These are phyloP conservation scores for Sphaerodactylus townsendi DNA, from an alignment of 2,113 vertebrate genomes.

Conservation along the genomic window DNA sequence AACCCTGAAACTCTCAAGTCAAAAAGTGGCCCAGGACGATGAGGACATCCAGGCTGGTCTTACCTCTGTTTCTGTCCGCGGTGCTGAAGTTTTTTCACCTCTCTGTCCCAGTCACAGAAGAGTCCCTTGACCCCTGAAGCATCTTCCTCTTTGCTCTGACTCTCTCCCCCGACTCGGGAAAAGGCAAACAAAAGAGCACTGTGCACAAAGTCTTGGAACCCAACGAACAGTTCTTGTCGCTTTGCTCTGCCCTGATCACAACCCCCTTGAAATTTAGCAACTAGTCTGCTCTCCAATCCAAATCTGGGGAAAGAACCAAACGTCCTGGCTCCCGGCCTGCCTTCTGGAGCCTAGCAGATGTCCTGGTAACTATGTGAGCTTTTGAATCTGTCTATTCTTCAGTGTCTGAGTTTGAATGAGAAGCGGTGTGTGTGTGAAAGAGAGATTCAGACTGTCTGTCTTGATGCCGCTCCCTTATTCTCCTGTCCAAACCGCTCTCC, in stretches of 20 bases:
- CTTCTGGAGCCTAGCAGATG: slow-evolving; percentile 29
- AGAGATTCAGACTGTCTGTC: slow-evolving; percentile 4
- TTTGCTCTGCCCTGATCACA: slow-evolving; percentile 21
- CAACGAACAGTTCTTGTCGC: background rate
- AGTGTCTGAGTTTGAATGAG: slow-evolving; percentile 7
- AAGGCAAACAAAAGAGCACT: too few species aligned
- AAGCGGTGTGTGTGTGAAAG: background rate
- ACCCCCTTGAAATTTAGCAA: background rate
- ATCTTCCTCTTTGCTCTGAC: background rate
- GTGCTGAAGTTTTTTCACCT: slow-evolving; percentile 9
- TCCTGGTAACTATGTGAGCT: slow-evolving; percentile 4
- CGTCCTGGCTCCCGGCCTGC: slow-evolving; percentile 18
- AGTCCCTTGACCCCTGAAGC: background rate
- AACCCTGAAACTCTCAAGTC: background rate
- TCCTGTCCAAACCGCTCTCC: background rate
- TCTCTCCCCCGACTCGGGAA: background rate
- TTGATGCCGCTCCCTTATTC: background rate
- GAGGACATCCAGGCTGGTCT: too few species aligned
- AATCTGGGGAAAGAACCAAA: slow-evolving; percentile 31
- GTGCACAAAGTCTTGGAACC: slow-evolving; percentile 4
- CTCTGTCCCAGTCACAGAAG: background rate
- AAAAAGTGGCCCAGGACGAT: background rate
- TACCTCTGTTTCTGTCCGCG: slow-evolving; percentile 12
- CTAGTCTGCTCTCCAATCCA: background rate
- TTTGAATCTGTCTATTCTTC: slow-evolving; percentile 25